These are phyloP conservation scores for Oceanites oceanicus DNA, from an alignment of 2,113 vertebrate species.

Conservation along the genomic window DNA sequence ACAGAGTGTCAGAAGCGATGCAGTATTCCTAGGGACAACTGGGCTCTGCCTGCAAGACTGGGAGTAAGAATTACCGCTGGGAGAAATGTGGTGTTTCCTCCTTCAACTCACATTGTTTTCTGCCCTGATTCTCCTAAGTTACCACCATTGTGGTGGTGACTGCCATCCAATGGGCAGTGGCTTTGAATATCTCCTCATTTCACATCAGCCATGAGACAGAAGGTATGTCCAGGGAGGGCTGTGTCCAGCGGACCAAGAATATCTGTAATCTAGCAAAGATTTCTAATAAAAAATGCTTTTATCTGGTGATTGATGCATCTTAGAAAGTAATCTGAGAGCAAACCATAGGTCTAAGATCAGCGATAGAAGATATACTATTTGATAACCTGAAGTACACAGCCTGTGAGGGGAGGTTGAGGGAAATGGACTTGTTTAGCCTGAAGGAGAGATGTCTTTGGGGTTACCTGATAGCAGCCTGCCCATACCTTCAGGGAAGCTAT, in stretches of 20 bases:
- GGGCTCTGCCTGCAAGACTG: not conserved
- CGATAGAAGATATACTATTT: not conserved
- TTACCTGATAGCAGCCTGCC: not conserved
- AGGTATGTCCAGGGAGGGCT: not conserved
- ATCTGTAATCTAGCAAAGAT: not conserved
- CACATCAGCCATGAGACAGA: not conserved
- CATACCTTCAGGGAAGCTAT: not conserved
- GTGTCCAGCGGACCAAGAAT: not conserved
- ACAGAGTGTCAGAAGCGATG: not conserved
- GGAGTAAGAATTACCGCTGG: not conserved
- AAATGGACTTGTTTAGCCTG: not conserved
- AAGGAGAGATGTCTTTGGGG: not conserved
- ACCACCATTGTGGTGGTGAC: not conserved
- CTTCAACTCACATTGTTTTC: not conserved
- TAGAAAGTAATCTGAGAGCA: not conserved
- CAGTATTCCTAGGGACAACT: not conserved
- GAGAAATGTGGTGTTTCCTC: not conserved
- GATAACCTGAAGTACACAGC: accelerated
- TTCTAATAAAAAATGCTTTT: not conserved
- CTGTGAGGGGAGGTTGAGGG: not conserved
- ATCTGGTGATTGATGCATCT: not conserved
- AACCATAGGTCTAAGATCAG: not conserved
- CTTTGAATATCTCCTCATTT: not conserved
- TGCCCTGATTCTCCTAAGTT: not conserved
- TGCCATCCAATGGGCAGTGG: not conserved